Base-by-base conservation (phyloP, 2,797 vertebrate species). In the Hoplostethus atlanticus region DNA sequence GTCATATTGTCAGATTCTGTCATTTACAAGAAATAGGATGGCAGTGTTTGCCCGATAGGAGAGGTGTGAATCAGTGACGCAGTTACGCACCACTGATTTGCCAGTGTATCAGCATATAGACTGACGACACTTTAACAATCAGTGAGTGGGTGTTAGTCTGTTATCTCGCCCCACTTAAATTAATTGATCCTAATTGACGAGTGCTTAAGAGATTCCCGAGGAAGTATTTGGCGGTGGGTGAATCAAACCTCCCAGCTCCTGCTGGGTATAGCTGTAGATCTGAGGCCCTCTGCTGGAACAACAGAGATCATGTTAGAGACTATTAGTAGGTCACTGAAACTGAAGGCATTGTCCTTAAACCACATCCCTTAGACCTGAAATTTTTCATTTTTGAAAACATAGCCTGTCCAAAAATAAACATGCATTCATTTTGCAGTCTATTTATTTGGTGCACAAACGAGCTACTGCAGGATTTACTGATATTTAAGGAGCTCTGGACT, bases 211-310 rank as follows among this genome's bases (percentile, higher is more conserved):
- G 50, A 46, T 30, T 48, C 1, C 13, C 34, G 54, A 6, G 5
- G 44, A 36, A 8, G 50, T 51, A 5, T 11, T 2, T 50, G 59
- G 21, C 34, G 12, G 31, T 36, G 62, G 31, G 30, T 38, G 73
- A 50, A 8, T 51, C 42, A 71, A 21, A 28, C 38, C 15, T 42
- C n/a, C 15, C 6, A 3, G 63, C 75, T 15, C 9, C 30, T 13
- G 28, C 28, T 12, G 31, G 21, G 21, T 11, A 54, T 54, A 2
- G 6, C 7, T 31, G 28, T 28, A 16, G 21, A 30, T 46, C 65
- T 66, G 79, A 51, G 40, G 80, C 54, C 90, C 83, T 73, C 90
- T 90, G 78, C 84, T 85, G 89, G 89, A 72, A 1, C 9, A 52
- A 38, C 0, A 11, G 4, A 13, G 30, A 44, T 21, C 50, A 31